Conservation (phyloP, 2,113 vertebrate genomes). For the Puntigrus tetrazona region DNA sequence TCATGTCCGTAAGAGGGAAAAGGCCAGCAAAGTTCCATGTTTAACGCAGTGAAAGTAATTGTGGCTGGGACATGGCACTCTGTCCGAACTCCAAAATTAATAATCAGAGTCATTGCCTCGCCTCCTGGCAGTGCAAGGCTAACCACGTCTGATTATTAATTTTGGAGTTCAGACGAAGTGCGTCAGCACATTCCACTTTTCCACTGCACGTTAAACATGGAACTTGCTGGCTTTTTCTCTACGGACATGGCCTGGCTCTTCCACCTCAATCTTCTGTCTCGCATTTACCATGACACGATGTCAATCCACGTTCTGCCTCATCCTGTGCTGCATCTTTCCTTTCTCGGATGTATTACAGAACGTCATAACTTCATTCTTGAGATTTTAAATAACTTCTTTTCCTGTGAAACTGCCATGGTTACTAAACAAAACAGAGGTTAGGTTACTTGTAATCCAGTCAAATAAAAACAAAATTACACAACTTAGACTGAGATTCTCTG, state of each 20-base stretch:
- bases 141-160: conserved; percentile 77
- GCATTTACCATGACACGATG: conserved; percentile 6
- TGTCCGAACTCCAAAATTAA: conserved; percentile 78
- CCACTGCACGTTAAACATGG: conserved; percentile 59
- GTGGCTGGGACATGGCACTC: conserved; percentile 77
- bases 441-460: background rate
- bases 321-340: background rate
- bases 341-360: background rate
- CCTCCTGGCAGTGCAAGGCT: conserved; percentile 70
- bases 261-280: conserved; percentile 26
- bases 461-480: too few species aligned
- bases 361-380: background rate
- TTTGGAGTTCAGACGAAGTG: conserved; percentile 76
- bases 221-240: conserved; percentile 55
- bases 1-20: conserved; percentile 41
- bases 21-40: conserved; percentile 58
- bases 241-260: conserved; percentile 36
- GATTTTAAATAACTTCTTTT: background rate
- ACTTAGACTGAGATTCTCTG: background rate
- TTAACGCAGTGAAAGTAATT: conserved; percentile 58
- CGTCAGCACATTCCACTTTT: conserved; percentile 76
- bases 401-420: background rate
- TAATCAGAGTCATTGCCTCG: conserved; percentile 74
- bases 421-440: background rate
- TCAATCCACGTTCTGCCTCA: background rate